Conservation (phyloP, 1,140 invertebrate genomes). For the Caenorhabditis briggsae region DNA sequence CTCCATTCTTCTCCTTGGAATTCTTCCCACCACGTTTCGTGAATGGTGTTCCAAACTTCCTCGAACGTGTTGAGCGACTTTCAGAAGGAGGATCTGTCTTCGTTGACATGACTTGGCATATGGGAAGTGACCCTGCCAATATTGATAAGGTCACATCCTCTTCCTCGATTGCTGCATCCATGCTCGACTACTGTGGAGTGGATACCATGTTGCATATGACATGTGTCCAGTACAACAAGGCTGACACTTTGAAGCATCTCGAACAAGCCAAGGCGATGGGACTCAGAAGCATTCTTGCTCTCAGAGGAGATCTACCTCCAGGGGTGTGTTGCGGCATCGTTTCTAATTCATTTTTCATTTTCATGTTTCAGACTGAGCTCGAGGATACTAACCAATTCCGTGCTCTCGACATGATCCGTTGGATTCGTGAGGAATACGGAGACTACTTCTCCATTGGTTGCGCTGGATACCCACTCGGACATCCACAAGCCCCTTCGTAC, state of each 20-base stretch:
- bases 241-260: conserved; percentile 79
- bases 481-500: conserved; percentile 83
- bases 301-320: conserved; percentile 80
- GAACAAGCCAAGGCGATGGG: conserved; percentile 81
- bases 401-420: conserved; percentile 81
- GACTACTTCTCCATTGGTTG: conserved; percentile 84
- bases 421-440: conserved; percentile 82
- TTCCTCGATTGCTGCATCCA: conserved; percentile 81
- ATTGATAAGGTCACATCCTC: conserved; percentile 81
- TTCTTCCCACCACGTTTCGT: conserved; percentile 82
- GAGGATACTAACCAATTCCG: conserved; percentile 80
- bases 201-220: conserved; percentile 83
- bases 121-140: conserved; percentile 81
- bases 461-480: conserved; percentile 84
- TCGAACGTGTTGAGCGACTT: conserved; percentile 32
- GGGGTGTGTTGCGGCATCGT: conserved; percentile 9
- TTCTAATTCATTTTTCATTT: neutral
- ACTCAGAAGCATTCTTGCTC: conserved; percentile 81
- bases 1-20: conserved; percentile 82
- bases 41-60: conserved; percentile 79
- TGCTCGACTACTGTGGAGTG: conserved; percentile 81
- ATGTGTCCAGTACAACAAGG: conserved; percentile 79
- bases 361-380: neutral
- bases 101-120: conserved; percentile 83
- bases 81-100: conserved; percentile 80